A percentile compares a stretch with the other conserved stretches of the same genome.
Conservation (phyloP, 2,888 invertebrate species). For the Beris chalybata region DNA sequence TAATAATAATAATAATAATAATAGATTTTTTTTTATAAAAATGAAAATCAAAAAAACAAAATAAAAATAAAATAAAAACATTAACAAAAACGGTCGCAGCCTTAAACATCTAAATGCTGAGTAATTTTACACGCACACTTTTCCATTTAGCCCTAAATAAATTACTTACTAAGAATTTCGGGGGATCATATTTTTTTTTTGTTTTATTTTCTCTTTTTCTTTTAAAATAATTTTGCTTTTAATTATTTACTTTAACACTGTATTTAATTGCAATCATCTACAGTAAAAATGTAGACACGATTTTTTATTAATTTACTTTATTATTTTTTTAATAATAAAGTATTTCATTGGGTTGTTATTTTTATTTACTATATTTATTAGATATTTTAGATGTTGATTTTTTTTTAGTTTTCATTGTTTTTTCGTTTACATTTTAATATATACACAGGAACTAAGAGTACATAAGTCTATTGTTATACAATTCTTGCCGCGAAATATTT, state of each 20-base stretch:
- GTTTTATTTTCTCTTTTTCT: conserved; percentile 4
- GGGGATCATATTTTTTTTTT: conserved; percentile 16
- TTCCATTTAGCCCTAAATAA: conserved; percentile 30
- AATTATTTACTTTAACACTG: conserved; percentile 18
- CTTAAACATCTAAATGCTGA: conserved; percentile 28
- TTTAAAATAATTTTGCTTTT: conserved; percentile 14
- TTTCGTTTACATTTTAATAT: conserved; percentile 35
- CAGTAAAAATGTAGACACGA: conserved; percentile 24
- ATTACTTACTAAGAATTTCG: conserved; percentile 31
- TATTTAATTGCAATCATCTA: conserved; percentile 26
- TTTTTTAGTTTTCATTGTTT: conserved; percentile 9
- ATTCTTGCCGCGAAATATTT: conserved; percentile 32
- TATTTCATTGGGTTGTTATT: not conserved
- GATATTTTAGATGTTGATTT: not conserved
- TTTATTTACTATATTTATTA: too few species aligned
- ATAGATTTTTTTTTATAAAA: conserved; percentile 4
- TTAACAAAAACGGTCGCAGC: conserved; percentile 28
- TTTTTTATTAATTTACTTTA: conserved; percentile 11
- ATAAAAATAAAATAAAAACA: conserved; percentile 21
- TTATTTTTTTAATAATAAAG: too few species aligned
- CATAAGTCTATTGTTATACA: conserved; percentile 37
- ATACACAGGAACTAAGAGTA: conserved; percentile 38
- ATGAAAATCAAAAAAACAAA: conserved; percentile 16
- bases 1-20: too few species aligned
- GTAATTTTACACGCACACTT: conserved; percentile 29